These are phyloP conservation scores for Parauchenoglanis ngamensis DNA, from an alignment of 2,797 vertebrate genomes.

Conservation along the genomic window DNA sequence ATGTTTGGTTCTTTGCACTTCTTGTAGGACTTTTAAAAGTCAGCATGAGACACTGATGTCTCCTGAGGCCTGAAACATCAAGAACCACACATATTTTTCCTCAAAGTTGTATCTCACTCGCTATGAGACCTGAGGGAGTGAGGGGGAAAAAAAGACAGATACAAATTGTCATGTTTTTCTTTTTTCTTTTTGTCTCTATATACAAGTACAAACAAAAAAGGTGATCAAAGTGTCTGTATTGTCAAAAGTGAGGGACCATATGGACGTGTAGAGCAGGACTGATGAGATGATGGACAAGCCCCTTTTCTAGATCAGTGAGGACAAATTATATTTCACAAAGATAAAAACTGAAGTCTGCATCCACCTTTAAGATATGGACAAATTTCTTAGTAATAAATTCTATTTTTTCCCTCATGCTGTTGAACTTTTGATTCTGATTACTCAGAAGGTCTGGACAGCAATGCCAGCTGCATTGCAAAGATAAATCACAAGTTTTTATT, in stretches of 20 bases:
- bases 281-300: conserved; percentile 41
- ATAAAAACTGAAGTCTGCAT: background rate
- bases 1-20: conserved; percentile 42
- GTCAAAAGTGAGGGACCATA: conserved; percentile 50
- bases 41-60: conserved; percentile 42
- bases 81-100: conserved; percentile 49
- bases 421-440: background rate
- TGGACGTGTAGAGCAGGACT: conserved; percentile 36
- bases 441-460: background rate
- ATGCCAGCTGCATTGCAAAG: background rate
- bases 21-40: conserved; percentile 58
- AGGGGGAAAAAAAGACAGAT: conserved; percentile 27
- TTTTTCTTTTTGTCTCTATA: conserved; percentile 48
- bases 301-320: background rate
- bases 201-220: conserved; percentile 55
- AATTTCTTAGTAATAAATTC: background rate
- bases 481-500: background rate
- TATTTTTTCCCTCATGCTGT: background rate
- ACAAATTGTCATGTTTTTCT: conserved; percentile 37
- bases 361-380: background rate
- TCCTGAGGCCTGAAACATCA: conserved; percentile 49
- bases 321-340: background rate
- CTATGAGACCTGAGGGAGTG: conserved; percentile 31
- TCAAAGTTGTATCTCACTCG: conserved; percentile 48
- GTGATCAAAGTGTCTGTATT: conserved; percentile 54